Evolutionary conservation across 2,113 vertebrate genomes (phyloP).

Genomic region (Hydrolagus affinis): DNA sequence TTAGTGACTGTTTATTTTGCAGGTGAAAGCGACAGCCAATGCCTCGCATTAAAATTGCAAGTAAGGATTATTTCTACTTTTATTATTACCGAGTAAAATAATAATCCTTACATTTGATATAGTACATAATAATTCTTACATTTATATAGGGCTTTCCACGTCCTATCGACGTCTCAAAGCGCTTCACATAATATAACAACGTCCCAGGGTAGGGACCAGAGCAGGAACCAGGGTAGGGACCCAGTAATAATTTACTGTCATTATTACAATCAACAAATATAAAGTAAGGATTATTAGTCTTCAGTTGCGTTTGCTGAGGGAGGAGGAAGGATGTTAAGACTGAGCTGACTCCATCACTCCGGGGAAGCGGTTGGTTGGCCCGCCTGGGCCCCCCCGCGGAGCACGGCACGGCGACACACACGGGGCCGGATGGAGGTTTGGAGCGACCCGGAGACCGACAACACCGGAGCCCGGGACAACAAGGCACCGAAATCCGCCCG

Average conservation of each 20-base stretch:
- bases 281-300: not conserved
- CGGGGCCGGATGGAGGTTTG: conserved; percentile 13
- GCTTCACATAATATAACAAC: not conserved
- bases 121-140: not conserved
- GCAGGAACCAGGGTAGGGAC: too few species aligned
- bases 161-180: not conserved
- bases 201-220: too few species aligned
- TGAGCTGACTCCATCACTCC: conserved; percentile 15
- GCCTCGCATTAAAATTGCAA: too few species aligned
- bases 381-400: conserved; percentile 35
- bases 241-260: not conserved
- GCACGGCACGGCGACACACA: not conserved
- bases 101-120: not conserved
- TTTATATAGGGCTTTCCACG: too few species aligned
- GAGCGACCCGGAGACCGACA: not conserved
- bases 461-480: not conserved
- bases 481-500: conserved; percentile 48
- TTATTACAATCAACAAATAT: too few species aligned
- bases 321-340: too few species aligned
- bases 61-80: too few species aligned
- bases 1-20: too few species aligned
- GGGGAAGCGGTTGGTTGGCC: conserved; percentile 37
- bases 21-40: too few species aligned
- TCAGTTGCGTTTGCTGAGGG: not conserved
- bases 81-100: too few species aligned